These are phyloP conservation scores for Paraplagusia blochii DNA, from an alignment of 2,113 vertebrate genomes.

Conservation along the genomic window DNA sequence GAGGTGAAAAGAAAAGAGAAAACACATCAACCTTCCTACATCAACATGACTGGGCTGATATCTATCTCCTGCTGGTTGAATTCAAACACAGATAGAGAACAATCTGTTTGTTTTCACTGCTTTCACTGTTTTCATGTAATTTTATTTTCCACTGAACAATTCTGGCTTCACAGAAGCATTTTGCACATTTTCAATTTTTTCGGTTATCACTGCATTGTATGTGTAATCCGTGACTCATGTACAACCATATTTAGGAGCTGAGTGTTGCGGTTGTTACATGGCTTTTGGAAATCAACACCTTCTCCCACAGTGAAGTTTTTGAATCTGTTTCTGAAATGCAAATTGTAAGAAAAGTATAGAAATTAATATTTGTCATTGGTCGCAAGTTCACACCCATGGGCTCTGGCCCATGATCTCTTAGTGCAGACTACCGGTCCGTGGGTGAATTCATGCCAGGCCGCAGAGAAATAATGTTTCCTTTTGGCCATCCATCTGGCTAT, in stretches of 20 bases:
- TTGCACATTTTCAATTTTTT: conserved; percentile 21
- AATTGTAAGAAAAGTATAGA: no score
- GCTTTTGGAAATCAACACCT: conserved; percentile 19
- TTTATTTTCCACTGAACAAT: conserved; percentile 12
- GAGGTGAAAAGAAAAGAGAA: conserved; percentile 54
- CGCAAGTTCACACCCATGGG: no score
- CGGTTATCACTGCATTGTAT: conserved; percentile 1
- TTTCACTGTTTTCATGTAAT: conserved; percentile 36
- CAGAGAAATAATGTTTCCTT: no score
- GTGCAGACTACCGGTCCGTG: no score
- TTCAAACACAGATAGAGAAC: conserved; percentile 53
- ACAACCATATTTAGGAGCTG: conserved; percentile 15
- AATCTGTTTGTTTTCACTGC: conserved; percentile 50
- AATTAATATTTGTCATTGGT: no score
- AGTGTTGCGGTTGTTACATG: not conserved
- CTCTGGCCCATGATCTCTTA: no score
- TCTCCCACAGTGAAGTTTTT: conserved; percentile 9
- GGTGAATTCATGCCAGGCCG: no score
- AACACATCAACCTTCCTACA: conserved; percentile 61
- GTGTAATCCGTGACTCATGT: conserved; percentile 15
- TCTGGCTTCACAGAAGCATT: conserved; percentile 19
- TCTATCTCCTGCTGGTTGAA: conserved; percentile 58
- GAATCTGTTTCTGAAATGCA: conserved; percentile 10
- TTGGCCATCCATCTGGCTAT: no score
- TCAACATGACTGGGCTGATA: conserved; percentile 61